phyloP scores from a whole-genome alignment of 2,888 invertebrate genomes.

The Candidula unifasciata region DNA sequence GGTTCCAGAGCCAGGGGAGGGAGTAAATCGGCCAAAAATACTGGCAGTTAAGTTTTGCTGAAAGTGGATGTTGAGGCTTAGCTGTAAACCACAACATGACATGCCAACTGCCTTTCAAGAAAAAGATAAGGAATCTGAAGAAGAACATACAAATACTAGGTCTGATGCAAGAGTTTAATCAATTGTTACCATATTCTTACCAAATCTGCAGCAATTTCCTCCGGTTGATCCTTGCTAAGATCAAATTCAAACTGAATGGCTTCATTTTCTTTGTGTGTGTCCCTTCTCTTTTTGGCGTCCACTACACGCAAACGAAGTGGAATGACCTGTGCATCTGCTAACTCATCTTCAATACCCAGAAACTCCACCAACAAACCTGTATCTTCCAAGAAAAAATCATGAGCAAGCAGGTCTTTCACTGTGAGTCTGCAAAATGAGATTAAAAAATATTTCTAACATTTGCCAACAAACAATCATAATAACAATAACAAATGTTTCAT shows the following conservation, averaged over 20 bases:
- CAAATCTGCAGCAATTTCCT: constrained; percentile 96
- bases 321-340: constrained; percentile 76
- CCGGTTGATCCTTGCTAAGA: constrained; percentile 91
- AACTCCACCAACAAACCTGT: constrained; percentile 88
- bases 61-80: no score
- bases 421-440: constrained; percentile 83
- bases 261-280: constrained; percentile 98
- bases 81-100: not conserved
- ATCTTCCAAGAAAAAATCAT: constrained; percentile 98
- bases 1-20: no score
- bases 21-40: no score
- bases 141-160: not conserved
- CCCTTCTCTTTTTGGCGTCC: constrained; percentile 97
- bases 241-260: constrained; percentile 99
- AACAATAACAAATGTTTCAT: not conserved
- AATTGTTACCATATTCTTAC: constrained; percentile 76
- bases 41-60: no score
- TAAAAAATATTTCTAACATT: not conserved
- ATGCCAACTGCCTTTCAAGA: not conserved
- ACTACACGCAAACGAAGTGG: constrained; percentile 94
- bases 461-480: not conserved
- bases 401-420: constrained; percentile 94
- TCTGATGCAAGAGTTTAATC: not conserved
- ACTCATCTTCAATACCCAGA: constrained; percentile 81
- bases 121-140: no score